Evolutionary conservation across 2,797 vertebrate species (phyloP).

Genomic region (Pseudochirops cupreus): DNA sequence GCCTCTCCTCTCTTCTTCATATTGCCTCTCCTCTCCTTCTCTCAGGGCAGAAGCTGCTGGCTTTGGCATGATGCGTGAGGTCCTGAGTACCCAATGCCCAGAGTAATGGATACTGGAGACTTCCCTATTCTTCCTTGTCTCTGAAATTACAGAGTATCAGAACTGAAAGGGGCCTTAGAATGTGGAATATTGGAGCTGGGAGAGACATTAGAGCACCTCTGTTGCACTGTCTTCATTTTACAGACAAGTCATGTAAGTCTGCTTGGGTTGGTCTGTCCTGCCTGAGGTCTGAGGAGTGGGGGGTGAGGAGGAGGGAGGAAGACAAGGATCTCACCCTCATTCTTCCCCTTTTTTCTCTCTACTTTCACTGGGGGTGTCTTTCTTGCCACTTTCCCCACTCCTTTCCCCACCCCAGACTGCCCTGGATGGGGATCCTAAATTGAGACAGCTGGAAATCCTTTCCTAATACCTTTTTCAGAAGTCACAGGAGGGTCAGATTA

Average conservation of each 20-base stretch:
- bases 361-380: not conserved
- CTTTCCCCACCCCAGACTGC: not conserved
- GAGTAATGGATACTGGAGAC: not conserved
- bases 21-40: not conserved
- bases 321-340: not conserved
- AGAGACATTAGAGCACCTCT: not conserved
- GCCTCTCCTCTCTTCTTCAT: not conserved
- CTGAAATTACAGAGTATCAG: not conserved
- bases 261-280: not conserved
- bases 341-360: not conserved
- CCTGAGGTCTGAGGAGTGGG: not conserved
- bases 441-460: not conserved
- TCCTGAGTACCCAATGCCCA: not conserved
- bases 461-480: not conserved
- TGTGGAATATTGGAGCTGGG: not conserved
- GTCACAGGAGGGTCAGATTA: not conserved
- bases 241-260: not conserved
- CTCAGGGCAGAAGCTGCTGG: not conserved
- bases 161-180: not conserved
- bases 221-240: not conserved
- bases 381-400: not conserved
- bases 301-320: not conserved
- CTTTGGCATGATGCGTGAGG: not conserved
- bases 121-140: not conserved
- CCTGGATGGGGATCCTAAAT: not conserved